phyloP scores from a whole-genome alignment of 2,888 invertebrate species.

The Chrysina gloriosa region DNA sequence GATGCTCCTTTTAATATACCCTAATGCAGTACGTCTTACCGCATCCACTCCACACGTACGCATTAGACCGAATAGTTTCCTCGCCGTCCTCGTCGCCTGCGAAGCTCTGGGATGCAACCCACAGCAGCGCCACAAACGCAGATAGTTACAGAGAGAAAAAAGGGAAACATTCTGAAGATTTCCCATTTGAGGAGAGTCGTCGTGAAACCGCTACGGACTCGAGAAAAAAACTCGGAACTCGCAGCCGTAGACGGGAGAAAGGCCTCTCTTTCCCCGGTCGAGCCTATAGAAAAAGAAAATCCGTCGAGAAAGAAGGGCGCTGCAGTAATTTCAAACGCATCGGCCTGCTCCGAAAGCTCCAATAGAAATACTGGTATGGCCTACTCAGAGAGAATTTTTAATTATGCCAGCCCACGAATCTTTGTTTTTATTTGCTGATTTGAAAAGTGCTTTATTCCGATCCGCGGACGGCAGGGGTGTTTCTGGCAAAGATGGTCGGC shows the following conservation, averaged over 20 bases:
- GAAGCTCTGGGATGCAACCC: too few relatives aligned
- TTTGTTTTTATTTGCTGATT: conserved; percentile 63
- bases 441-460: conserved; percentile 59
- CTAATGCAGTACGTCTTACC: conserved; percentile 14
- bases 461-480: conserved; percentile 49
- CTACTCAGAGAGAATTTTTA: conserved; percentile 63
- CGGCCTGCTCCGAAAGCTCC: conserved; percentile 50
- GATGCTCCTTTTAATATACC: conserved; percentile 11
- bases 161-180: conserved; percentile 37
- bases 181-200: conserved; percentile 37
- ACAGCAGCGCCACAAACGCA: not conserved
- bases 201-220: conserved; percentile 41
- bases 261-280: conserved; percentile 23
- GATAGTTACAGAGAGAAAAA: conserved; percentile 5
- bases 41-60: not conserved
- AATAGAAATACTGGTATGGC: conserved; percentile 57
- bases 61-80: conserved; percentile 23
- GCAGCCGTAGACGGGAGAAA: not conserved
- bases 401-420: conserved; percentile 64
- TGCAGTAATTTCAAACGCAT: conserved; percentile 22
- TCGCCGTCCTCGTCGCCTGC: not conserved
- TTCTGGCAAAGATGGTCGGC: conserved; percentile 56
- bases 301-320: conserved; percentile 34
- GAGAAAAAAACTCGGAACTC: conserved; percentile 45
- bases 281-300: conserved; percentile 41